These are phyloP conservation scores for Drosophila macrospina DNA, from an alignment of 2,888 invertebrate genomes.

Conservation along the genomic window DNA sequence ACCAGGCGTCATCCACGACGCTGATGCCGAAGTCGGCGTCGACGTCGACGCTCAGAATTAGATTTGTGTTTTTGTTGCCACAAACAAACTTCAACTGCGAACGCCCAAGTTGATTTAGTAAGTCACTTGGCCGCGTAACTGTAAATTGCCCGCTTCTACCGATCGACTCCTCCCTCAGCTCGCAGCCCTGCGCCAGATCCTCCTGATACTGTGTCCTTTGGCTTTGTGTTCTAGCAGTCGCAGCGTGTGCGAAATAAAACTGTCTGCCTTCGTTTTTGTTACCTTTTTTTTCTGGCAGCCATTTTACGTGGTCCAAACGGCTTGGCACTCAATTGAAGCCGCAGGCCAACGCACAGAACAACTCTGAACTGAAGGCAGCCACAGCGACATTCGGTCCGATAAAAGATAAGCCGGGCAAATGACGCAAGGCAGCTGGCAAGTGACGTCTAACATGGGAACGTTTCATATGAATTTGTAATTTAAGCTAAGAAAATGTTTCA, in stretches of 20 bases:
- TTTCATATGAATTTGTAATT: constrained; percentile 65
- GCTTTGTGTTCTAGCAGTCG: constrained; percentile 20
- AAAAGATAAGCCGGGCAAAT: constrained; percentile 51
- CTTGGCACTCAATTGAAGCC: constrained; percentile 67
- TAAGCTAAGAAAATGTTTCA: constrained; percentile 78
- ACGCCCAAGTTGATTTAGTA: constrained; percentile 78
- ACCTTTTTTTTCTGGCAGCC: constrained; percentile 34
- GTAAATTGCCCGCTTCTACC: constrained; percentile 69
- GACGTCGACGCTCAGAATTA: constrained; percentile 53
- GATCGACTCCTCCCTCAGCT: neutral
- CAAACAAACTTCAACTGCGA: constrained; percentile 62
- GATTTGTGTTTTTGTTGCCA: constrained; percentile 67
- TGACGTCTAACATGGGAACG: constrained; percentile 14
- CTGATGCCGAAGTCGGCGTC: neutral
- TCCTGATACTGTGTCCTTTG: neutral
- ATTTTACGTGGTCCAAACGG: constrained; percentile 42
- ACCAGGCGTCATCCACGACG: neutral
- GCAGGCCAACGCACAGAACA: constrained; percentile 33
- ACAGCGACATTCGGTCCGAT: constrained; percentile 47
- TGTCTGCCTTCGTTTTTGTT: constrained; percentile 50
- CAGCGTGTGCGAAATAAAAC: constrained; percentile 51
- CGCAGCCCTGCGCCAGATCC: neutral
- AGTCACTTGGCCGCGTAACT: constrained; percentile 78
- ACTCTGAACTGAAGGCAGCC: constrained; percentile 21
- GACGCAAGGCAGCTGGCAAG: constrained; percentile 24